phyloP scores from a whole-genome alignment of 2,888 invertebrate genomes.

The Cephonodes hylas region DNA sequence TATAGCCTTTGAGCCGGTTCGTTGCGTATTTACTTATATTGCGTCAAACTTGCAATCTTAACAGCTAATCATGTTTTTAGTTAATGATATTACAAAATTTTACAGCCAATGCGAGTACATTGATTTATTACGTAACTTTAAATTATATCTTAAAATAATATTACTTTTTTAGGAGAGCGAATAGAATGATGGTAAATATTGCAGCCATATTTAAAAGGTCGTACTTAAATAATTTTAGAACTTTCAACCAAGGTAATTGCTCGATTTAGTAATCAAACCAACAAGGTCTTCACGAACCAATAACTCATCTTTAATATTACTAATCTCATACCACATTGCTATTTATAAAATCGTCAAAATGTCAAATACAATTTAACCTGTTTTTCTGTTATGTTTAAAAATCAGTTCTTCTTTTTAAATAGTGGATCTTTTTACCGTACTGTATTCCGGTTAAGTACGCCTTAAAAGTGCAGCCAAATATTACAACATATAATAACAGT shows the following conservation, averaged over 20 bases:
- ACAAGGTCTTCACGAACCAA: background rate
- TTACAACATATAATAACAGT: background rate
- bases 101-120: background rate
- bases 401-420: no score
- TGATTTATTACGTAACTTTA: background rate
- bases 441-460: background rate
- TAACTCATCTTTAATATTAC: background rate
- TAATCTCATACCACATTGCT: no score
- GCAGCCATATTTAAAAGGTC: background rate
- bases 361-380: no score
- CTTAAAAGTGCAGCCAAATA: background rate
- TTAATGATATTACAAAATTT: background rate
- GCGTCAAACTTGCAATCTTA: background rate
- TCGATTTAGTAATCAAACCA: background rate
- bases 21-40: background rate
- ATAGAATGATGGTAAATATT: background rate
- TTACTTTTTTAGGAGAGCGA: background rate
- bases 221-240: background rate
- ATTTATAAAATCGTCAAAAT: no score
- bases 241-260: background rate
- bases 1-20: background rate
- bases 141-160: background rate
- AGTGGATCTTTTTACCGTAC: no score
- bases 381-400: no score
- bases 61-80: background rate